Evolutionary conservation across 2,888 invertebrate species (phyloP).

Genomic region (Petrolisthes cinctipes): DNA sequence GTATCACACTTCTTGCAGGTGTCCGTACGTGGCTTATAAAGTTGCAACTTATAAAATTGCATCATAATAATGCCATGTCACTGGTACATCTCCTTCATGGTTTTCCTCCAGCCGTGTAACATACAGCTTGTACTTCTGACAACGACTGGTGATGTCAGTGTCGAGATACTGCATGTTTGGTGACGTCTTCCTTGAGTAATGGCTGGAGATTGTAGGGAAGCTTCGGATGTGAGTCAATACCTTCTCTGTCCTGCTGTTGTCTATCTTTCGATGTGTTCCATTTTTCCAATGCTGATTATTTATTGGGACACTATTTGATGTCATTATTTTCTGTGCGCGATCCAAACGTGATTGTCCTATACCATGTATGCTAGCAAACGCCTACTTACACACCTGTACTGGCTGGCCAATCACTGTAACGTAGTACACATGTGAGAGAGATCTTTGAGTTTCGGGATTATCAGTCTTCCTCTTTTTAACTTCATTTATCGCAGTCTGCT

Average conservation of each 20-base stretch:
- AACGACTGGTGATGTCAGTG: not conserved
- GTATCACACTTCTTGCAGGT: not conserved
- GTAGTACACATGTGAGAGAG: not conserved
- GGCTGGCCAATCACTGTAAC: not conserved
- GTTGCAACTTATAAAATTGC: not conserved
- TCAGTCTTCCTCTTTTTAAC: not conserved
- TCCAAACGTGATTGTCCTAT: not conserved
- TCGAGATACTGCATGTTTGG: not conserved
- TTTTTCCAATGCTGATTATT: not conserved
- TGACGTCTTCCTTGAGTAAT: not conserved
- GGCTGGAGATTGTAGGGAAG: not conserved
- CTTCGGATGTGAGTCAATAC: not conserved
- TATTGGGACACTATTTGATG: not conserved
- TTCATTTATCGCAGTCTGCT: not conserved
- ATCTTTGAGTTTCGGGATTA: not conserved
- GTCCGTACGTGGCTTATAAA: not conserved
- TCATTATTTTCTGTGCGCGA: not conserved
- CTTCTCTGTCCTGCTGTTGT: not conserved
- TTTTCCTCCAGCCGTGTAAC: not conserved
- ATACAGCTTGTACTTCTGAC: not conserved
- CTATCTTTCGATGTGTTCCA: not conserved
- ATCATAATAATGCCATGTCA: not conserved
- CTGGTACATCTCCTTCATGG: not conserved
- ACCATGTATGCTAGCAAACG: not conserved
- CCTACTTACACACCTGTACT: not conserved